phyloP scores from a whole-genome alignment of 92 coral and sea anemone species.

The Plumapathes pennacea region DNA sequence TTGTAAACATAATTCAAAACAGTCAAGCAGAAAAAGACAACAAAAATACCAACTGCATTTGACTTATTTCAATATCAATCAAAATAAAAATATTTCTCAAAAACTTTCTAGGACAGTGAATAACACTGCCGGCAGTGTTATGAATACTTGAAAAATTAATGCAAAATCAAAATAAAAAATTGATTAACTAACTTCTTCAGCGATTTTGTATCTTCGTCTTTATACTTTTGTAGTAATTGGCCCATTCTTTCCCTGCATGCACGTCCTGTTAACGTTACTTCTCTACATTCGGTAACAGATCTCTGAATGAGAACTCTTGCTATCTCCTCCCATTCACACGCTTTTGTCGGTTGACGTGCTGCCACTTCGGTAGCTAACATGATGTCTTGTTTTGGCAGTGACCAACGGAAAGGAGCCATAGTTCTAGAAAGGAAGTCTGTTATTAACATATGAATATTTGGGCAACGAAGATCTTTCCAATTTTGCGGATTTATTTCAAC shows the following conservation, averaged over 20 bases:
- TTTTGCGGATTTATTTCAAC: no score
- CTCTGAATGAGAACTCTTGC: slow-evolving; percentile 17
- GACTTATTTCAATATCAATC: no score
- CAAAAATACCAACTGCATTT: no score
- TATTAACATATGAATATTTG: no score
- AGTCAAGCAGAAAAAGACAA: no score
- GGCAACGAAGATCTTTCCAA: no score
- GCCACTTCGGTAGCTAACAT: slow-evolving; percentile 28
- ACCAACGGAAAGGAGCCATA: slow-evolving; percentile 19
- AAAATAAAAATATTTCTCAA: no score
- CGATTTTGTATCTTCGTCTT: slow-evolving; percentile 20
- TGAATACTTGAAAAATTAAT: no score
- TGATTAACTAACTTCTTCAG: slow-evolving; percentile 9
- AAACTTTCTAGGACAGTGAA: no score
- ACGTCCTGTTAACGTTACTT: slow-evolving; percentile 27
- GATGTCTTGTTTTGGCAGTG: slow-evolving; percentile 22
- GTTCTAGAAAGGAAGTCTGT: slow-evolving; percentile 2
- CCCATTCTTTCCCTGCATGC: slow-evolving; percentile 32
- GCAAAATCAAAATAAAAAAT: slow-evolving; percentile 12
- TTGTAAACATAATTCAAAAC: no score
- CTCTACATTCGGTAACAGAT: slow-evolving; percentile 1
- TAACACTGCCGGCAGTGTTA: no score
- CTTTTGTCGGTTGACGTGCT: slow-evolving; percentile 20
- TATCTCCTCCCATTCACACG: slow-evolving; percentile 18
- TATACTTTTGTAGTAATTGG: slow-evolving; percentile 28